Base-by-base conservation (phyloP, 2,888 invertebrate species). In the Germaria angustata region DNA sequence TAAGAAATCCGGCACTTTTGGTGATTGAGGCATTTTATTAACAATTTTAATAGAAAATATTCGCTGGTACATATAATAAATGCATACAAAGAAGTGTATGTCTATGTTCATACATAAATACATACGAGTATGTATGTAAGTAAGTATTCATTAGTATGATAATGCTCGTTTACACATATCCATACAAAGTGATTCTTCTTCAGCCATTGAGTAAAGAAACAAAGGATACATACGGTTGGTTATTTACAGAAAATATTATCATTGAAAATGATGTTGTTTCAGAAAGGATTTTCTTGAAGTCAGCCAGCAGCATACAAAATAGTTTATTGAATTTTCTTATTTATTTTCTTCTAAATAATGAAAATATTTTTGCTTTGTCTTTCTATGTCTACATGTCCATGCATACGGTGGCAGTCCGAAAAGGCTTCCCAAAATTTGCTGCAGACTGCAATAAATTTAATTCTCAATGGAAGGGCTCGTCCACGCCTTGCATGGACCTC, bases 261-360 rank as follows among this genome's bases (percentile, higher is more conserved):
- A 71, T 77, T 66, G 81, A 66, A 76, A 66, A 72, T 69, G 34
- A 81, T 81, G 81, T 81, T 81, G 44, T 77, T 81, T 53, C 81
- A 81, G 71, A 81, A 66, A 72, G 76, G 81, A 77, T 81, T 81
- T 81, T 71, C 81, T 71, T 61, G 46, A 77, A 81, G 51, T 57
- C 81, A 77, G 36, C 71, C 71, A 57, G 17, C 69, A 53, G 13
- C 44, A 46, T 34, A 77, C 66, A 44, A 53, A 81, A 61, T 57
- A 65, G n/a, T 51, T 76, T 81, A 66, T 81, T 77, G 59, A 66
- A 36, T 73, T 53, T 68, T 41, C 63, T 44, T 71, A 24, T 36
- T 65, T 36, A n/a, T 20, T 41, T 51, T n/a, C 32, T 32, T n/a
- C 32, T 51, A 9, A 36, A 17, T 8, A 59, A 34, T 41, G 39